Base-by-base conservation (phyloP, 2,888 invertebrate species). In the Chesias legatella region DNA sequence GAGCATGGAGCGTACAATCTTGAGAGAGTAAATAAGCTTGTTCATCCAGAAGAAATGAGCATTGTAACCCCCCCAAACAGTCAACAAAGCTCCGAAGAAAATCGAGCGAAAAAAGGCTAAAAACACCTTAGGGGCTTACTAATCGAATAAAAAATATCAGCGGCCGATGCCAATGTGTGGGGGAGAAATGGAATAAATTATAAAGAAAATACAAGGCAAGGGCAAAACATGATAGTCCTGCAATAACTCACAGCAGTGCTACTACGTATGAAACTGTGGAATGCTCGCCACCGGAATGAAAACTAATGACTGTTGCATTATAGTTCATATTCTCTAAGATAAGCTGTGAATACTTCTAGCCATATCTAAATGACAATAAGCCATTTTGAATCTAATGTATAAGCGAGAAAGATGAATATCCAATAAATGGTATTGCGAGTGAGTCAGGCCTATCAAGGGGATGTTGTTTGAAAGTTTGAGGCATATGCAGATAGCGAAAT, bases 91-190 rank as follows among this genome's bases (percentile, higher is more conserved):
- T 83, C 83, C 77, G 84, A 88, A 86, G 88, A 88, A 89, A 89
- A 88, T 88, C 85, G 86, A 85, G 80, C 88, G 86, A 88, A 88
- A 89, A 88, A 89, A 86, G 86, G 84, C 88, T 88, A 89, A 89
- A 89, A 89, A 88, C 88, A 88, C 89, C 89, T 89, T 83, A 79
- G 89, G 89, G 89, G 88, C 85, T 88, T 88, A 86, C 89, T 89
- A 89, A 89, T 89, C 89, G 89, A 89, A 89, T 89, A 89, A 89
- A 89, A 86, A 89, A 89, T 89, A 89, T 89, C 89, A 88, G 88
- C 86, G 86, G 80, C 85, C 85, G 81, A 86, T 85, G 85, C 81
- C 83, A 80, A 82, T 82, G 83, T 83, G 70, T 81, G 79, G 85
- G 86, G 88, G 85, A 80, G 82, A 67, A 79, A 80, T 73, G 76